Base-by-base conservation (phyloP, 2,888 invertebrate genomes). In the Diogma glabrata region DNA sequence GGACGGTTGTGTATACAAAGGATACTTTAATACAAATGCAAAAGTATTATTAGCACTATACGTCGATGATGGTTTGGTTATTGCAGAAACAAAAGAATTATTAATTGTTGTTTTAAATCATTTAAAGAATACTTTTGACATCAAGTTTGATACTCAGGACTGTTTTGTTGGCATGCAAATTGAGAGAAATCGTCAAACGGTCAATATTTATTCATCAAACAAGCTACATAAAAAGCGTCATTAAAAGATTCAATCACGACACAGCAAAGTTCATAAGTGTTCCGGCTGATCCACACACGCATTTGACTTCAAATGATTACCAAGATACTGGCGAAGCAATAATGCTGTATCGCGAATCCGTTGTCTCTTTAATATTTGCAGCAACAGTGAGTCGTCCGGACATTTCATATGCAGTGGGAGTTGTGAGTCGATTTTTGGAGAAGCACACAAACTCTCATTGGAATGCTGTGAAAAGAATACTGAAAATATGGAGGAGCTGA, bases 331-430 rank as follows among this genome's bases (percentile, higher is more conserved):
- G 16, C n/a, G 33, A 33, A 33, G 16, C n/a, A 3, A 14, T 2
- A 14, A 5, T 33, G 16, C 38, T 19, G 38, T 33, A 33, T 33
- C 33, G 59, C 23, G 56, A 60, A 49, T 56, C 55, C 7, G 58
- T 60, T n/a, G 59, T 57, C 10, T 52, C 45, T 24, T 51, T 61
- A 17, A 53, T 60, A 51, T 60, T 57, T 53, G 45, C 54, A 20
- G 54, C 58, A 9, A 52, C 51, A 20, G 53, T 52, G 12, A 52
- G 52, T 19, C n/a, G 60, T n/a, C 57, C 59, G 36, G 60, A 61
- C 47, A 60, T 60, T 19, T 49, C 54, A 5, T 60, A 49, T 49
- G 56, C 59, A 40, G 55, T 57, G 14, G 49, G 50, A 23, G 48
- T 52, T 38, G 58, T 57, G 4, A 59, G 59, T 38, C 51, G 56